phyloP scores from a whole-genome alignment of 2,888 invertebrate genomes.

The Apamea epomidion region DNA sequence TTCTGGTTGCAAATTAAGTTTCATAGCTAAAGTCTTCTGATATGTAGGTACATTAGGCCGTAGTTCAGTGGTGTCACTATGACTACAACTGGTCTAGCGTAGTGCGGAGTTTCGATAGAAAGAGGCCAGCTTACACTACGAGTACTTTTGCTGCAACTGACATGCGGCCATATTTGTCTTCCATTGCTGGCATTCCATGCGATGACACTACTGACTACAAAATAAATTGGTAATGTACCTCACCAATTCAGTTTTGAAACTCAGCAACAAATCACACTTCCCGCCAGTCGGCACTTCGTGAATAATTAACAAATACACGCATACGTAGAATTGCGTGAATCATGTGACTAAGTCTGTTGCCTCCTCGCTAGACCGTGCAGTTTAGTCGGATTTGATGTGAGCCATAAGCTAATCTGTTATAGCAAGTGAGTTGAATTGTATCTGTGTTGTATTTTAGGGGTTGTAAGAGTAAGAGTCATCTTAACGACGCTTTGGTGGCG shows the following conservation, averaged over 20 bases:
- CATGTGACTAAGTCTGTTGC: constrained; percentile 22
- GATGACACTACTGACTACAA: neutral
- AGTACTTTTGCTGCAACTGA: neutral
- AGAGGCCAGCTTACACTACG: neutral
- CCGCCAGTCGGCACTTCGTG: constrained; percentile 25
- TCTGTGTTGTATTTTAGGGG: neutral
- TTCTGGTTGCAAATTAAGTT: neutral
- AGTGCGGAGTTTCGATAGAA: neutral
- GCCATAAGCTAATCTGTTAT: constrained; percentile 9
- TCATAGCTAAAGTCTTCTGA: neutral
- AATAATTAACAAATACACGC: constrained; percentile 41
- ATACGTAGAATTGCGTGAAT: neutral
- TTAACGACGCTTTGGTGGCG: neutral
- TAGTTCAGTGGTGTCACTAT: neutral
- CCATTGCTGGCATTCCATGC: neutral
- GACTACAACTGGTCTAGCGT: neutral
- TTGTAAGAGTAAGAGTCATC: neutral
- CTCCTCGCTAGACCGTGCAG: neutral
- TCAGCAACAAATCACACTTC: constrained; percentile 26
- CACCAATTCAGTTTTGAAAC: constrained; percentile 25
- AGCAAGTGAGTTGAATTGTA: neutral
- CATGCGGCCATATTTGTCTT: neutral
- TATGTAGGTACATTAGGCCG: neutral
- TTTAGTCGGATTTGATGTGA: constrained; percentile 23
- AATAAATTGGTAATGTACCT: neutral